Base-by-base conservation (phyloP, 2,888 invertebrate species). In the Acanthosepion pharaonis region DNA sequence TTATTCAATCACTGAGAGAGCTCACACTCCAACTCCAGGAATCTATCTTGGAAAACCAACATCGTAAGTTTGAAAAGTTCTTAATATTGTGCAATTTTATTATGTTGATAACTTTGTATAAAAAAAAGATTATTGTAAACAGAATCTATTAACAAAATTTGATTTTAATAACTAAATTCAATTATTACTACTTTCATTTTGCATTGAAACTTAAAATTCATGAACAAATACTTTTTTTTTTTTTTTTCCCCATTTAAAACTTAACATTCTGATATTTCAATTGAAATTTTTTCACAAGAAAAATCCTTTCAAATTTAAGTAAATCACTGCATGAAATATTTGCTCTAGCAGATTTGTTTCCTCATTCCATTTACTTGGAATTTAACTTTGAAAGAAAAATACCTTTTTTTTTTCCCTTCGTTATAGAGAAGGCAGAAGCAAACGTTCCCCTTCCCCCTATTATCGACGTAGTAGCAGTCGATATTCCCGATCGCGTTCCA, bases 21-120 rank as follows among this genome's bases (percentile, higher is more conserved):
- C 99, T 23, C 99, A 99, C 97, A 99, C 99, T 0, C 99, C 99
- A 25, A 99, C 99, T 11, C 99, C 99, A 18, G 99, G 99, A 95
- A 98, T 99, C 96, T 99, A 99, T 97, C 99, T 99, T 98, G 99
- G 99, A 94, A 99, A 98, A 97, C 99, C 99, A 2, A 99, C 99
- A 51, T 98, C 98, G 98, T 96, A 95, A 94, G 95, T 94, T 92
- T 6, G 15, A 25, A 91, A 42, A 11, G 25, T 91, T 91, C 4
- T 20, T n/a, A n/a, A n/a, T n/a, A 11, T 20, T 25, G 18, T 20
- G 5, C 20, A 92, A 25, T 48, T 23, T 49, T 92, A 9, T 91
- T 18, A 23, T 15, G 5, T 42, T 42, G 42, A 5, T n/a, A 91
- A 91, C 20, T 42, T 3, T 42, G 42, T 42, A 42, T 42, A 42